Conservation (phyloP, 53 echinoderm and acorn worm genomes). For the Mesocentrotus franciscanus region DNA sequence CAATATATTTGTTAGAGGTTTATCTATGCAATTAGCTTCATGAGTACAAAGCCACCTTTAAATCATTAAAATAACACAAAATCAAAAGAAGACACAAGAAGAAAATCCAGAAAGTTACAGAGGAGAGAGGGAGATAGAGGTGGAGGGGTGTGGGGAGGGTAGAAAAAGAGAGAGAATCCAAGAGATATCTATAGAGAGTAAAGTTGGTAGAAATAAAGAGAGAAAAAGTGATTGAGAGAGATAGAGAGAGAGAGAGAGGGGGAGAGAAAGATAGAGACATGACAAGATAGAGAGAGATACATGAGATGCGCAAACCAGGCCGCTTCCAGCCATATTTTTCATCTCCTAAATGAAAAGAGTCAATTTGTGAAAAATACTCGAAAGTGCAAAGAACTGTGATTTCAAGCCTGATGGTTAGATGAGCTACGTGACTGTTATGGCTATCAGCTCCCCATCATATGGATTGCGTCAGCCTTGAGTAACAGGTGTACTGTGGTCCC, state of each 20-base stretch:
- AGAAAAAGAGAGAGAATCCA: not conserved
- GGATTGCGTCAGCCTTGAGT: not conserved
- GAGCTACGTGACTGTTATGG: not conserved
- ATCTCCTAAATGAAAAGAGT: slow-evolving; percentile 35
- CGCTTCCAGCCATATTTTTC: slow-evolving; percentile 29
- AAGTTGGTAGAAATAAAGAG: not conserved
- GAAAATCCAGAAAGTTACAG: not conserved
- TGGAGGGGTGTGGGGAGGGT: not conserved
- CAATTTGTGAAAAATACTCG: slow-evolving; percentile 25
- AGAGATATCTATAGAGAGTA: not conserved
- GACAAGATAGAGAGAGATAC: not conserved
- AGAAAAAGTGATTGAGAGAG: not conserved
- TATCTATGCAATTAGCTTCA: too few species aligned
- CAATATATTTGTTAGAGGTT: too few species aligned
- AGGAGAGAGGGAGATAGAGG: not conserved
- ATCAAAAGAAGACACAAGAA: too few species aligned
- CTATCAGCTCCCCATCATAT: not conserved
- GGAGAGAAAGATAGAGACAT: not conserved
- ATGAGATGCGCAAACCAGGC: not conserved
- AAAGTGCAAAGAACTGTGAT: slow-evolving; percentile 31
- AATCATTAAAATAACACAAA: too few species aligned
- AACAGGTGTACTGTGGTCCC: not conserved
- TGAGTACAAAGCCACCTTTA: too few species aligned
- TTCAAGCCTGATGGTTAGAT: not conserved
- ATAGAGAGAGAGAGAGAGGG: not conserved